phyloP scores from a whole-genome alignment of 1,140 invertebrate species.

The Adoxophyes honmai region DNA sequence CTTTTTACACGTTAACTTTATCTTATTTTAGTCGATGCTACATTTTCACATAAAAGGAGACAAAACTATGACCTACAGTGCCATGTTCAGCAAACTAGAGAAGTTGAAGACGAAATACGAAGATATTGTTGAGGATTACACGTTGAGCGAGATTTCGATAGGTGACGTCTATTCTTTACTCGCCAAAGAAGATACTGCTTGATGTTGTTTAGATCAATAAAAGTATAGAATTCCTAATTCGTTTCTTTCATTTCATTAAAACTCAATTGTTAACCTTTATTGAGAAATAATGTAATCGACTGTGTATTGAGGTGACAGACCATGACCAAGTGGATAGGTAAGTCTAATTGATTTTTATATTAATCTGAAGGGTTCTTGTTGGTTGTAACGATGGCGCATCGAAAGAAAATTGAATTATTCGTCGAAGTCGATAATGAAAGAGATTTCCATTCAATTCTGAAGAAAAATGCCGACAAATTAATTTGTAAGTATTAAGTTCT shows the following conservation, averaged over 20 bases:
- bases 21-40: not conserved
- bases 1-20: no score
- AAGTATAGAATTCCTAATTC: no score
- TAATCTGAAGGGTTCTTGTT: not conserved
- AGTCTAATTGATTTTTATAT: not conserved
- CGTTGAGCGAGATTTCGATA: not conserved
- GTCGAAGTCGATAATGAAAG: constrained; percentile 48
- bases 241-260: no score
- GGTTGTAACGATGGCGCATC: constrained; percentile 35
- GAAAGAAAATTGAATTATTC: constrained; percentile 60
- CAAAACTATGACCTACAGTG: not conserved
- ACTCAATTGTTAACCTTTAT: no score
- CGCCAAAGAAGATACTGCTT: not conserved
- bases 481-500: constrained; percentile 51
- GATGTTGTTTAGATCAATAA: not conserved
- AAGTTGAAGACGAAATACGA: not conserved
- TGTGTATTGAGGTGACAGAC: no score
- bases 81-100: constrained; percentile 1
- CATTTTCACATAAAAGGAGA: not conserved
- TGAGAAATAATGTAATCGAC: no score
- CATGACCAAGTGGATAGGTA: no score
- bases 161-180: not conserved
- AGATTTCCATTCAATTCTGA: constrained; percentile 45
- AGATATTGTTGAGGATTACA: not conserved
- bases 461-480: constrained; percentile 34